phyloP scores from a whole-genome alignment of 2,113 vertebrate species.

The Coryphaenoides rupestris region DNA sequence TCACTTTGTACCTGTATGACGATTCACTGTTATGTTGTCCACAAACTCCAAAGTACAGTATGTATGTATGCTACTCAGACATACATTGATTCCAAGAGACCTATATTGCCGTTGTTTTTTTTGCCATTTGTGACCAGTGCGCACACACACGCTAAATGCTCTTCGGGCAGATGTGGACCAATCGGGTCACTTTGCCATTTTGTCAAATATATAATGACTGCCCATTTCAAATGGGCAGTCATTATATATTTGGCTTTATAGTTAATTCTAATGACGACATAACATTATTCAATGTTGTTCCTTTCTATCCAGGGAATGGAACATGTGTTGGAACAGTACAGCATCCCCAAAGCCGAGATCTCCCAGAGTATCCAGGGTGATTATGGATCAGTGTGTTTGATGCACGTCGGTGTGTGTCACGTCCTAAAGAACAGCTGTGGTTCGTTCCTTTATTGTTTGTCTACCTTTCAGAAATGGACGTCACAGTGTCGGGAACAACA shows the following conservation, averaged over 20 bases:
- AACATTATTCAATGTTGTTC: neutral
- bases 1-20: too few relatives aligned
- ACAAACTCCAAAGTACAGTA: too few relatives aligned
- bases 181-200: too few relatives aligned
- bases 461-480: constrained; percentile 6
- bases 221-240: too few relatives aligned
- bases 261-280: neutral
- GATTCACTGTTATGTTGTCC: too few relatives aligned
- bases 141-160: too few relatives aligned
- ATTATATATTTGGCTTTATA: neutral
- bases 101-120: too few relatives aligned
- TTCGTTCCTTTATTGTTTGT: neutral
- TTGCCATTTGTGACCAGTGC: too few relatives aligned
- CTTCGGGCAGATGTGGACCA: too few relatives aligned
- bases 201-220: too few relatives aligned
- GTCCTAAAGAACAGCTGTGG: neutral
- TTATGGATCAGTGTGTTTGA: neutral
- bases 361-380: constrained; percentile 48
- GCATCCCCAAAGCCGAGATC: constrained; percentile 56
- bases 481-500: constrained; percentile 3
- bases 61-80: too few relatives aligned
- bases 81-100: too few relatives aligned
- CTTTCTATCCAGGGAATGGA: constrained; percentile 21
- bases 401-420: neutral
- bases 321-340: constrained; percentile 48